These are phyloP conservation scores for Sinocyclocheilus anophthalmus DNA, from an alignment of 2,113 vertebrate genomes.

Conservation along the genomic window DNA sequence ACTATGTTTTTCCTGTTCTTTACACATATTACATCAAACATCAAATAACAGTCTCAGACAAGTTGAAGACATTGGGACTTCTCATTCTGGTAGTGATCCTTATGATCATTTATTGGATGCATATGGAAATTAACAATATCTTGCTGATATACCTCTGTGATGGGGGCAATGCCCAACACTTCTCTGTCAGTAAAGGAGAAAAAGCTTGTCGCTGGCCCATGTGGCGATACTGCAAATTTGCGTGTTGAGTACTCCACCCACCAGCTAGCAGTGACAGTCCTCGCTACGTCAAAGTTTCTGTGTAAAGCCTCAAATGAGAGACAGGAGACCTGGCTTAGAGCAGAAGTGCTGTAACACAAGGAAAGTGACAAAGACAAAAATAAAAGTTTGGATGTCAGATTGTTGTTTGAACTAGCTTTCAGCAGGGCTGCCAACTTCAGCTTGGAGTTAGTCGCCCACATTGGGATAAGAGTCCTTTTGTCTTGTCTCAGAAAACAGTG, in stretches of 20 bases:
- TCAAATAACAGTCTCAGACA: background rate
- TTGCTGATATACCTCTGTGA: slow-evolving; percentile 63
- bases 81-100: background rate
- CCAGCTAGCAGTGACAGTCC: slow-evolving; percentile 69
- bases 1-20: background rate
- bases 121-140: background rate
- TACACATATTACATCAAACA: background rate
- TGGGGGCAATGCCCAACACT: slow-evolving; percentile 70
- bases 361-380: background rate
- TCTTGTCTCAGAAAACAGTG: no score
- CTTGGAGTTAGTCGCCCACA: background rate
- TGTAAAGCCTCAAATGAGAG: slow-evolving; percentile 64
- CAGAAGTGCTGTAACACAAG: slow-evolving; percentile 54
- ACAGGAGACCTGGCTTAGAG: slow-evolving; percentile 67
- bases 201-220: slow-evolving; percentile 54
- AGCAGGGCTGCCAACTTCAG: background rate
- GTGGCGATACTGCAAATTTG: slow-evolving; percentile 35
- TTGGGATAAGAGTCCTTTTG: background rate
- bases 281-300: slow-evolving; percentile 69
- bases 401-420: background rate
- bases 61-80: background rate
- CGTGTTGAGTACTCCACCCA: slow-evolving; percentile 69
- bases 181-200: slow-evolving; percentile 72
- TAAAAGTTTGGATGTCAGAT: background rate
- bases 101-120: background rate